Percentiles rank a stretch among this genome's conserved stretches.
Evolutionary conservation across 2,888 invertebrate genomes (phyloP).

Genomic region (Hypselothyrea guttata): DNA sequence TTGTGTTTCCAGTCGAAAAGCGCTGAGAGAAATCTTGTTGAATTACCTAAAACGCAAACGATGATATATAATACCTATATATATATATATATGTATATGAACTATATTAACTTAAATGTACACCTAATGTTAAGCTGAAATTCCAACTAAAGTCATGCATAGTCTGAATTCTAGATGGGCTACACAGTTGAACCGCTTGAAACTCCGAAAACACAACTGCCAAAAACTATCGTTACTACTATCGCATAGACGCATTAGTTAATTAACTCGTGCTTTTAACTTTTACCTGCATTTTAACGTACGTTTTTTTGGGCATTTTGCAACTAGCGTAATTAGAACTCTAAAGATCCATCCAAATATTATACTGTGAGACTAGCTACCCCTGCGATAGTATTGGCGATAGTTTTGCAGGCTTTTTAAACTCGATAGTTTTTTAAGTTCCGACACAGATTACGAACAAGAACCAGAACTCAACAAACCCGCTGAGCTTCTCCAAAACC

Average conservation of each 20-base stretch:
- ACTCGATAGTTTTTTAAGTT: background rate
- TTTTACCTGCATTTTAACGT: too few relatives aligned
- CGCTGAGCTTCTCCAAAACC: too few relatives aligned
- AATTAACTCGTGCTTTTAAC: too few relatives aligned
- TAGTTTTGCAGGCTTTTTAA: background rate
- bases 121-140: conserved; percentile 27
- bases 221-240: too few relatives aligned
- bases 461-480: too few relatives aligned
- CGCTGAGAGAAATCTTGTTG: background rate
- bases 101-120: conserved; percentile 35
- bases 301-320: too few relatives aligned
- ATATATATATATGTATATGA: conserved; percentile 22
- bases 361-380: conserved; percentile 5
- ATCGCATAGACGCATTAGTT: too few relatives aligned
- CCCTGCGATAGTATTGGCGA: too few relatives aligned
- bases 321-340: too few relatives aligned
- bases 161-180: background rate
- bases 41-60: conserved; percentile 19
- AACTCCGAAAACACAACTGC: background rate
- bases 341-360: background rate
- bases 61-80: conserved; percentile 17
- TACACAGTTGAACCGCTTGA: conserved; percentile 1
- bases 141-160: conserved; percentile 28
- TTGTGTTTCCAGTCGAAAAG: conserved; percentile 12
- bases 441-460: too few relatives aligned